A percentile compares a stretch with the other conserved stretches of the same genome.
phyloP scores from a whole-genome alignment of 2,113 vertebrate species.

The Ammodytes dubius region DNA sequence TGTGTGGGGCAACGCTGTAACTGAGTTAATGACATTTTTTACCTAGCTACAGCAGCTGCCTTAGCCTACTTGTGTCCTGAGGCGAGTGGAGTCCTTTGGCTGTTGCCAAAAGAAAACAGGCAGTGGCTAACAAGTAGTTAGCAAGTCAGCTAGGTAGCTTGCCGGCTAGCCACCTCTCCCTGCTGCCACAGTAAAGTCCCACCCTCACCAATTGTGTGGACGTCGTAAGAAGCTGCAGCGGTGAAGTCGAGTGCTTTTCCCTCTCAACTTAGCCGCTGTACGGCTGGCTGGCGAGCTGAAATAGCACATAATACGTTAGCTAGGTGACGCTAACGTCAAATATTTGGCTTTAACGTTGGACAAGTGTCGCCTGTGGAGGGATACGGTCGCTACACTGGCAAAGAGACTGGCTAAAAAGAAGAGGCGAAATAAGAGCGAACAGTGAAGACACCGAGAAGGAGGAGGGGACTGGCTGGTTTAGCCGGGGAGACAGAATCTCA shows the following conservation, averaged over 20 bases:
- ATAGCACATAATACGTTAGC: slow-evolving; percentile 16
- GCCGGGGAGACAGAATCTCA: slow-evolving; percentile 75
- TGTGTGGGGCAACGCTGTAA: slow-evolving; percentile 20
- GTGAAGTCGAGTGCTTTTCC: slow-evolving; percentile 48
- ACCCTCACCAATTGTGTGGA: slow-evolving; percentile 76
- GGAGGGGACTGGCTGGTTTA: slow-evolving; percentile 78
- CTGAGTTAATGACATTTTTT: slow-evolving; percentile 30
- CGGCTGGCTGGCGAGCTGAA: slow-evolving; percentile 44
- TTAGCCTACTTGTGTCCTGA: slow-evolving; percentile 2
- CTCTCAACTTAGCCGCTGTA: slow-evolving; percentile 56
- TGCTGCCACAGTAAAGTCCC: slow-evolving; percentile 68
- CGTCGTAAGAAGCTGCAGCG: slow-evolving; percentile 68
- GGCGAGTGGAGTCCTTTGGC: slow-evolving; percentile 31
- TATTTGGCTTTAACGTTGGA: slow-evolving; percentile 43
- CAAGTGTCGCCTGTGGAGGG: slow-evolving; percentile 55
- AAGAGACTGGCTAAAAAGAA: slow-evolving; percentile 70
- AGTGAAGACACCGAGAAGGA: slow-evolving; percentile 71
- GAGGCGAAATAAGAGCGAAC: slow-evolving; percentile 73
- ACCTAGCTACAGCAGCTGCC: slow-evolving; percentile 37
- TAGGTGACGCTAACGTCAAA: slow-evolving; percentile 33
- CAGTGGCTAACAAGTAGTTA: slow-evolving; percentile 55
- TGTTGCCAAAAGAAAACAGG: slow-evolving; percentile 36
- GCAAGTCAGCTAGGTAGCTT: slow-evolving; percentile 56
- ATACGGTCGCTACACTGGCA: slow-evolving; percentile 65
- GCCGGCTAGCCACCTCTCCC: slow-evolving; percentile 59